These are phyloP conservation scores for Connochaetes taurinus DNA, from an alignment of 2,113 vertebrate species.

Conservation along the genomic window DNA sequence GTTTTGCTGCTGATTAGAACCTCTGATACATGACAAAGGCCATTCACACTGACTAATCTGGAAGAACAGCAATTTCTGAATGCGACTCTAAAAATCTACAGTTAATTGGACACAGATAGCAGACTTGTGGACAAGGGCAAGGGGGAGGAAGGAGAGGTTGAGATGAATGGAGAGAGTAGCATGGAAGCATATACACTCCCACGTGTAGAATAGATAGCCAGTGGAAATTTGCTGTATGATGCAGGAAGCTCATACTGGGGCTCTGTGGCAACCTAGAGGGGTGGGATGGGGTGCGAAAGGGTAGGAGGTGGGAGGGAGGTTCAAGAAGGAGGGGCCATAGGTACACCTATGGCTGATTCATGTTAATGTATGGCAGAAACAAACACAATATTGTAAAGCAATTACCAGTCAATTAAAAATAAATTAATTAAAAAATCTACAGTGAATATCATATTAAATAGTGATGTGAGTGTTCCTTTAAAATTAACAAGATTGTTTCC, in stretches of 20 bases:
- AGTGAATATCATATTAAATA: not conserved
- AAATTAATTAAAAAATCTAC: not conserved
- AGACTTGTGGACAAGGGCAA: not conserved
- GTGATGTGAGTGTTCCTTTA: not conserved
- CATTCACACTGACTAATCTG: not conserved
- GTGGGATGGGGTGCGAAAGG: not conserved
- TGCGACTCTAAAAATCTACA: not conserved
- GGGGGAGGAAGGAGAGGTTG: not conserved
- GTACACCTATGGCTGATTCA: not conserved
- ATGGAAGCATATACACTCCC: not conserved
- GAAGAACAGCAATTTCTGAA: not conserved
- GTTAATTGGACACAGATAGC: not conserved
- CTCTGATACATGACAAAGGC: not conserved
- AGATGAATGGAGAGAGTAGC: not conserved
- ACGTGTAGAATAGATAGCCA: not conserved
- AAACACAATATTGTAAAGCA: not conserved
- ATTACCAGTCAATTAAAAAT: not conserved
- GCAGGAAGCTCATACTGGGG: not conserved
- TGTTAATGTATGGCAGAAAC: not conserved
- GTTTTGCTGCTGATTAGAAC: not conserved
- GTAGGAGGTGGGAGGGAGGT: not conserved
- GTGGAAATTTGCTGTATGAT: not conserved
- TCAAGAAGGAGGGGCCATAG: not conserved
- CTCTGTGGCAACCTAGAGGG: not conserved
- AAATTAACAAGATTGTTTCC: slow-evolving; percentile 18